Base-by-base conservation (phyloP, 92 coral and sea anemone species). In the Phenganax marumi region DNA sequence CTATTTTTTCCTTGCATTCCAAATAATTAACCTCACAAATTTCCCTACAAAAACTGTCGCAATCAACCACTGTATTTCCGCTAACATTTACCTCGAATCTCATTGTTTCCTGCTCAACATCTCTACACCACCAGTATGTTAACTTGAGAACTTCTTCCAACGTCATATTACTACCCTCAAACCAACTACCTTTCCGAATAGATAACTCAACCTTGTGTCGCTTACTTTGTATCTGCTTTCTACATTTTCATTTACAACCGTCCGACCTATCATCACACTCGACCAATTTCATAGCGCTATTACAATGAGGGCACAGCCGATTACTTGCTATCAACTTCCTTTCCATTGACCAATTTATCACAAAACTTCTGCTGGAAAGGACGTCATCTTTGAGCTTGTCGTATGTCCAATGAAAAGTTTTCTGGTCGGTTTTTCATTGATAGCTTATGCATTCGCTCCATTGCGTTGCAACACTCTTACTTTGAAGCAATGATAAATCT, bases 131-230 rank as follows among this genome's bases (percentile, higher is more conserved):
- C 90, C 90, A 87, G 76, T 88, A 88, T 33, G 90, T 84, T 14
- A 58, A 58, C 65, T 58, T 58, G 8, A 69, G 52, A 79, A 89
- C 86, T 76, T 89, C 90, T 73, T 86, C 89, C 39, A 86, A 57
- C 24, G 90, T 89, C 90, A 89, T 52, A 43, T 75, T 89, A 84
- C 90, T 89, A 39, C 80, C 53, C 48, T 89, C 90, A 39, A 86
- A 86, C 88, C 92, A 89, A 52, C 85, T 86, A 52, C 88, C 87
- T 72, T 87, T 84, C 78, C 90, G 77, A 48, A 86, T 70, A 50
- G 88, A 82, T 51, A 52, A 50, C 72, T 89, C 90, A 55, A 72
- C 86, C 69, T 60, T 83, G 75, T 85, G 86, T 81, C 81, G 72
- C 55, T 87, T 81, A 46, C 84, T 48, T 12, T 69, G 75, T 11